phyloP scores from a whole-genome alignment of 1,140 invertebrate genomes.

The Ostrea denselamellosa region DNA sequence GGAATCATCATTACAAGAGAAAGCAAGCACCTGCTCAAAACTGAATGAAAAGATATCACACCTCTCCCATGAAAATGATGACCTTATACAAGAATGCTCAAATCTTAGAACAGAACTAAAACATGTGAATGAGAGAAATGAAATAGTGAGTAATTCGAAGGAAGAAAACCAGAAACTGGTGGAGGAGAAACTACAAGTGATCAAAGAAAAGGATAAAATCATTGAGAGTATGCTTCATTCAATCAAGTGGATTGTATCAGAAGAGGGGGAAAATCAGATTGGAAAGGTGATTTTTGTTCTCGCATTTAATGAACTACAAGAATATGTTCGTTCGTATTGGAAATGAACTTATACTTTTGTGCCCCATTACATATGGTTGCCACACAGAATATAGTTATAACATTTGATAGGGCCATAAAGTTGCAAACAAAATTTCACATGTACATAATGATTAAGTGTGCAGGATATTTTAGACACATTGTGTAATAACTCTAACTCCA shows the following conservation, averaged over 20 bases:
- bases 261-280: background rate
- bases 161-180: slow-evolving; percentile 22
- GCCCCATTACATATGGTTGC: too few species aligned
- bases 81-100: background rate
- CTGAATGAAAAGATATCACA: slow-evolving; percentile 12
- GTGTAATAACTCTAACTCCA: too few species aligned
- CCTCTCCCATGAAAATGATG: slow-evolving; percentile 12
- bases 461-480: too few species aligned
- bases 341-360: too few species aligned
- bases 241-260: slow-evolving; percentile 1
- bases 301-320: too few species aligned
- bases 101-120: slow-evolving; percentile 33
- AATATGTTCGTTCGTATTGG: too few species aligned
- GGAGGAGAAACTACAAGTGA: slow-evolving; percentile 15
- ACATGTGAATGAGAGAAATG: slow-evolving; percentile 16
- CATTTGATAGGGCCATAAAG: too few species aligned
- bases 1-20: slow-evolving; percentile 5
- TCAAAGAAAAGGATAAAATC: slow-evolving; percentile 11
- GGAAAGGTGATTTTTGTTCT: background rate
- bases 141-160: slow-evolving; percentile 19
- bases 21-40: background rate
- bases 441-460: too few species aligned
- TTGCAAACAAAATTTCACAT: too few species aligned
- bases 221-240: slow-evolving; percentile 17
- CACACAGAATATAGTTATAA: too few species aligned